These are phyloP conservation scores for Epizoanthus scotinus DNA, from an alignment of 92 coral and sea anemone genomes.

Conservation along the genomic window DNA sequence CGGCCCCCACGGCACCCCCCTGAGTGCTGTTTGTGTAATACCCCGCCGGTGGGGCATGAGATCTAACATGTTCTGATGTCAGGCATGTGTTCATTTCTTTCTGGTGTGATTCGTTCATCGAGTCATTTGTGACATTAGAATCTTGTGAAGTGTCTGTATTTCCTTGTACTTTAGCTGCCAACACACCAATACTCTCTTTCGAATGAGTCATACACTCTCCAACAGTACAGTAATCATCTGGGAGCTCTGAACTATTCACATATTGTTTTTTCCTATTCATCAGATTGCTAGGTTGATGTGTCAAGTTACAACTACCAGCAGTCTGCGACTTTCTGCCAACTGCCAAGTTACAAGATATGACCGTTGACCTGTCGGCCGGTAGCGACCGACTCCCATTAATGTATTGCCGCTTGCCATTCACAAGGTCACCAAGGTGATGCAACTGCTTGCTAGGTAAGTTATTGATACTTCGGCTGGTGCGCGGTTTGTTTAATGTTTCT, in stretches of 20 bases:
- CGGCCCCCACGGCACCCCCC: too few species aligned
- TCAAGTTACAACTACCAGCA: not conserved
- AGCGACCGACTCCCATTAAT: constrained; percentile 7
- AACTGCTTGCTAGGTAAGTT: not conserved
- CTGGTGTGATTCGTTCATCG: too few species aligned
- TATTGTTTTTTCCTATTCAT: not conserved
- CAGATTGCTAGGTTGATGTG: not conserved
- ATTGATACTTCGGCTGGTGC: not conserved
- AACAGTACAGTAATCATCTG: not conserved
- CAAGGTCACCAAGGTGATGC: not conserved
- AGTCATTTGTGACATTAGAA: too few species aligned
- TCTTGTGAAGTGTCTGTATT: too few species aligned
- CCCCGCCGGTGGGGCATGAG: too few species aligned
- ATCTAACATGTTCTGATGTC: too few species aligned
- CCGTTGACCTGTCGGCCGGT: not conserved
- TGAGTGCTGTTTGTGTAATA: too few species aligned
- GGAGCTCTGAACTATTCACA: constrained; percentile 1
- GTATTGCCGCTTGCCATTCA: constrained; percentile 1
- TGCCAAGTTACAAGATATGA: not conserved
- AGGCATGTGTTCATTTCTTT: too few species aligned
- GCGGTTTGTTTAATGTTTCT: not conserved
- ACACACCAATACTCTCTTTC: too few species aligned
- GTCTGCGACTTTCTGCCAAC: not conserved
- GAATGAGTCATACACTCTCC: too few species aligned
- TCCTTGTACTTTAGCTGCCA: too few species aligned